Evolutionary conservation across 2,888 invertebrate genomes (phyloP), one percentile per base, ranked within the genome.

Genomic region (Lamproptera curius): DNA sequence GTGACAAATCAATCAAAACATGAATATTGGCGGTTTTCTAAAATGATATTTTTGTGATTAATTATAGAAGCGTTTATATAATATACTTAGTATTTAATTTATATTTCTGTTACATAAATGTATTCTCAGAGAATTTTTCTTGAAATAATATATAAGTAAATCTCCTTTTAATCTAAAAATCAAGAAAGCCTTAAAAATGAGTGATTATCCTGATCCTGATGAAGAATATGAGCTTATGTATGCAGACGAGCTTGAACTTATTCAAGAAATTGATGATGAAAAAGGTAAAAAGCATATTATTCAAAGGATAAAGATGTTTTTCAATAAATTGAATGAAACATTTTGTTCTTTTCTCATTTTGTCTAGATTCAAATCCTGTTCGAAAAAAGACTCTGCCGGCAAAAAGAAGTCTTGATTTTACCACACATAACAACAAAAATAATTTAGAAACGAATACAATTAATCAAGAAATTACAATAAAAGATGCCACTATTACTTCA

Each of bases 151-250:
- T n/a, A n/a, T n/a, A n/a, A n/a, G n/a, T n/a, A n/a, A n/a, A n/a
- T n/a, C n/a, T n/a, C n/a, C n/a, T n/a, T n/a, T n/a, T n/a, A n/a
- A n/a, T n/a, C n/a, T n/a, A n/a, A n/a, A n/a, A n/a, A n/a, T n/a
- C n/a, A n/a, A n/a, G n/a, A n/a, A n/a, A n/a, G n/a, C n/a, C 35
- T 11, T 31, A 13, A 76, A 63, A 61, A 89, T 89, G 89, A 65
- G 64, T 66, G 90, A 90, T 38, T 91, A 80, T 68, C 91, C 91
- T 1, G 88, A 89, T 68, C 82, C 88, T 1, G 90, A 91, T 56
- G 91, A 92, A 56, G 91, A 90, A 75, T 93, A 91, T 62, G 93
- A 94, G 67, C 81, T 92, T 42, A 91, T 91, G 88, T 92, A 93
- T 59, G 91, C 90, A 31, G 93, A 93, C 67, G 93, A 94, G 60